These are phyloP conservation scores for Redunca redunca DNA, from an alignment of 2,113 vertebrate genomes.

Conservation along the genomic window DNA sequence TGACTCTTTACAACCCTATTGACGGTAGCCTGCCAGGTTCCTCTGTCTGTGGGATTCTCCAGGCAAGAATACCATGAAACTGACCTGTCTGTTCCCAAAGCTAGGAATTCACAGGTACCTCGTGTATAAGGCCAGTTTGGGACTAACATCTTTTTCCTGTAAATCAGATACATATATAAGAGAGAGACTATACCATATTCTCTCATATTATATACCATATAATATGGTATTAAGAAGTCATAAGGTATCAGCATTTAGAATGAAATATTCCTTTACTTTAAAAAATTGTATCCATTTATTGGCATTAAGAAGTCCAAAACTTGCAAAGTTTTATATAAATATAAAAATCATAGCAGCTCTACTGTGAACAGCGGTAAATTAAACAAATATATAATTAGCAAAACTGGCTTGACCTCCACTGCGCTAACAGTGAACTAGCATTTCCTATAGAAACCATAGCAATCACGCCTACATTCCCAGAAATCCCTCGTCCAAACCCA, in stretches of 20 bases:
- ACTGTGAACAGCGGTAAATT: neutral
- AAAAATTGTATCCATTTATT: neutral
- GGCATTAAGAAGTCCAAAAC: neutral
- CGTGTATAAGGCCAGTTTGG: neutral
- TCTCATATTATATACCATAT: neutral
- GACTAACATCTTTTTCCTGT: slow-evolving; percentile 33
- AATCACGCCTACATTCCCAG: neutral
- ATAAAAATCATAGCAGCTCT: neutral
- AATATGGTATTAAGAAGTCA: neutral
- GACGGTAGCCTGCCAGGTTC: neutral
- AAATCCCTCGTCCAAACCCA: neutral
- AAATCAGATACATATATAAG: slow-evolving; percentile 6
- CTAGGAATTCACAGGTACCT: slow-evolving; percentile 22
- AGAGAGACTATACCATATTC: neutral
- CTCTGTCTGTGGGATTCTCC: neutral
- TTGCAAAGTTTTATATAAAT: neutral
- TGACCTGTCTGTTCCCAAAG: neutral
- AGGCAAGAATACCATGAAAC: neutral
- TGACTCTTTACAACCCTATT: neutral
- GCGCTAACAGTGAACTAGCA: neutral
- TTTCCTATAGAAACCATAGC: neutral
- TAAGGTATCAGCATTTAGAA: neutral
- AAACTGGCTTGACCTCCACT: neutral
- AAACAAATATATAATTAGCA: neutral
- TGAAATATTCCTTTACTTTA: neutral